Conservation (phyloP, 1,140 invertebrate species). For the Xylocopa sonorina region DNA sequence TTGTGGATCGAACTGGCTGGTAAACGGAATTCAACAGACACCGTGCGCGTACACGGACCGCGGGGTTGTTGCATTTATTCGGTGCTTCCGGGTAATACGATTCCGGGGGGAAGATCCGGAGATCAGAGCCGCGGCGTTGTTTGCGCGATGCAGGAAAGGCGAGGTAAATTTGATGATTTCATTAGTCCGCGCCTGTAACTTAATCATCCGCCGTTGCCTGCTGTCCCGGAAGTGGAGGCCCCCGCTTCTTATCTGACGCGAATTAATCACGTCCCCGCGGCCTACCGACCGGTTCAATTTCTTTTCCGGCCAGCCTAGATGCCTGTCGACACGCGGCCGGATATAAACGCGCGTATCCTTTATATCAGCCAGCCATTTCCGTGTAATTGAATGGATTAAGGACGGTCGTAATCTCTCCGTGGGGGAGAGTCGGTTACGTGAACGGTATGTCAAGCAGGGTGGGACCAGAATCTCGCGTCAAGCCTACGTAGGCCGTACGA, state of each 20-base stretch:
- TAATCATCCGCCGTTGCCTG: slow-evolving; percentile 58
- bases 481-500: no score
- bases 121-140: slow-evolving; percentile 33
- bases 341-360: slow-evolving; percentile 55
- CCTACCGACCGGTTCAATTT: slow-evolving; percentile 29
- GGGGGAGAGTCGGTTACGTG: not conserved
- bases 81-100: slow-evolving; percentile 33
- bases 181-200: slow-evolving; percentile 60
- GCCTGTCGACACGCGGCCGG: slow-evolving; percentile 56
- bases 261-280: slow-evolving; percentile 60
- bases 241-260: slow-evolving; percentile 54
- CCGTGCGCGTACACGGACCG: not conserved
- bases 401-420: slow-evolving; percentile 15
- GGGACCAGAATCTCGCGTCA: not conserved
- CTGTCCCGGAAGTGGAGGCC: slow-evolving; percentile 42
- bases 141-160: slow-evolving; percentile 33
- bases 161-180: slow-evolving; percentile 63
- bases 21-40: not conserved
- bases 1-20: not conserved
- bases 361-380: slow-evolving; percentile 45
- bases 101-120: slow-evolving; percentile 15
- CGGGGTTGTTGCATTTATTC: slow-evolving; percentile 29
- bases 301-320: slow-evolving; percentile 45
- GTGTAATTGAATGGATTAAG: slow-evolving; percentile 52
- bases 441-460: slow-evolving; percentile 1